Percentiles rank a stretch among this genome's conserved stretches.
Evolutionary conservation across 2,888 invertebrate species (phyloP).

Genomic region (Callinectes sapidus): DNA sequence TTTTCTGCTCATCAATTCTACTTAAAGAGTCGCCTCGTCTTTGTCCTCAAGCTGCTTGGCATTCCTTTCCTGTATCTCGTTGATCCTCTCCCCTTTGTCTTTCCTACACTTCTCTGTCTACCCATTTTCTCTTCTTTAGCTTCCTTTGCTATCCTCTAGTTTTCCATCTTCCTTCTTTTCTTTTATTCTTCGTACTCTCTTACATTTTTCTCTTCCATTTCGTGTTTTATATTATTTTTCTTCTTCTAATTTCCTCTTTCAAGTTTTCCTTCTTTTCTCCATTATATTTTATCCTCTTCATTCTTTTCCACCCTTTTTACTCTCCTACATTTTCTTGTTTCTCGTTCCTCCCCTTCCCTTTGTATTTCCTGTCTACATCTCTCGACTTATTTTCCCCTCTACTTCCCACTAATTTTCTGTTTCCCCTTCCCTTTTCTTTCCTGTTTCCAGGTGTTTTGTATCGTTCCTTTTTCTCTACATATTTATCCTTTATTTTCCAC

Average conservation of each 20-base stretch:
- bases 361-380: no score
- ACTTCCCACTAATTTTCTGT: background rate
- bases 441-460: background rate
- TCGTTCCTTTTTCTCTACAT: background rate
- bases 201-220: no score
- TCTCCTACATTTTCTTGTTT: no score
- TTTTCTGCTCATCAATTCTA: background rate
- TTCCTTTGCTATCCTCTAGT: background rate
- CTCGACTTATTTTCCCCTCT: background rate
- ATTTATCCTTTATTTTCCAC: background rate
- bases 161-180: background rate
- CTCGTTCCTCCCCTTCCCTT: no score
- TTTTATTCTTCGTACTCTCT: no score
- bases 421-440: background rate
- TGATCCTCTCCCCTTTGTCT: background rate
- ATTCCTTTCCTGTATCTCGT: constrained; percentile 2
- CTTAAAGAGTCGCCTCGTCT: constrained; percentile 13
- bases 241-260: no score
- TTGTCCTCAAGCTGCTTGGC: background rate
- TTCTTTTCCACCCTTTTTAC: no score
- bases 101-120: background rate
- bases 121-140: background rate
- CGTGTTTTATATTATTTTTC: no score
- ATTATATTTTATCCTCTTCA: no score
- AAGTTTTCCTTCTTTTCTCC: no score